Evolutionary conservation across 1,140 invertebrate genomes (phyloP), one percentile per base, ranked within the genome.

Genomic region (Drosophila ambigua): DNA sequence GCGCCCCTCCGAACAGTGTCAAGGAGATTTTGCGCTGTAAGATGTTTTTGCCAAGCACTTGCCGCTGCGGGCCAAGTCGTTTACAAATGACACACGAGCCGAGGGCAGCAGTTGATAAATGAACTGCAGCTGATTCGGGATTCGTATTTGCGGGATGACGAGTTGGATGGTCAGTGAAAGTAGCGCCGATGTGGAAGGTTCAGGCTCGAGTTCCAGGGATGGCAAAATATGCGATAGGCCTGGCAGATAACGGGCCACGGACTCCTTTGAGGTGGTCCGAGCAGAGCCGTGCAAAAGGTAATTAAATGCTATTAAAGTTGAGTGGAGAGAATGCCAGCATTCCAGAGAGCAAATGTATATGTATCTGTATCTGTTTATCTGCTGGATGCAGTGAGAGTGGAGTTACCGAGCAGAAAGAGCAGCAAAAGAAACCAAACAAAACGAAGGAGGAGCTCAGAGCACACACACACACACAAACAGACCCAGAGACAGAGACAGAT

Each of bases 261-360:
- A 60, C 49, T 63, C 50, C 43, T 80, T 62, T 77, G 49, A 73
- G 81, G 82, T 85, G 82, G 82, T 81, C 81, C 77, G 68, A 87
- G 81, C 63, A 45, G 44, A 23, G 45, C 53, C 60, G 60, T 73
- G 63, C 74, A 28, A 79, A 84, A 73, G 82, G 81, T 81, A 85
- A 85, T 87, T 87, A 85, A 85, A 85, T 79, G 82, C 78, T 74
- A 87, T 85, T 85, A 85, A 85, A 81, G 67, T 69, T 68, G 67
- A 67, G 69, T 74, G 66, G 72, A 80, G 67, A 61, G 35, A 39
- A 39, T 39, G 72, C 41, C 55, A 41, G 67, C 57, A 72, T 61
- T 72, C 68, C 65, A 46, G 35, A 46, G 43, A 49, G 44, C 62
- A 65, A 65, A 69, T 68, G 66, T 57, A 57, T 58, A 53, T 35